phyloP scores from a whole-genome alignment of 2,888 invertebrate genomes.

The Lasioglossum calceatum region DNA sequence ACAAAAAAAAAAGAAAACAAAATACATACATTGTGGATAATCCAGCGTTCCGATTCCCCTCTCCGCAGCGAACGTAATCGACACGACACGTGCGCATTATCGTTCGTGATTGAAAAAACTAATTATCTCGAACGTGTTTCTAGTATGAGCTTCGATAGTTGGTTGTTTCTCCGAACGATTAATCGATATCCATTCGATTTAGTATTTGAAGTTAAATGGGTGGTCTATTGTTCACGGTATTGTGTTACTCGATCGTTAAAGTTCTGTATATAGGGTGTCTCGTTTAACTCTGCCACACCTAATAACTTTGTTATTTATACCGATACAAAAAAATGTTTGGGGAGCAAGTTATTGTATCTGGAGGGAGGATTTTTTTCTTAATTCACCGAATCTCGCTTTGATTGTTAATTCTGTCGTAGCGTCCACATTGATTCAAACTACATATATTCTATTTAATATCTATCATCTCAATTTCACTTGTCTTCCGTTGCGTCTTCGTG shows the following conservation, averaged over 20 bases:
- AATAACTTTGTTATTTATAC: too few relatives aligned
- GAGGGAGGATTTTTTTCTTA: too few relatives aligned
- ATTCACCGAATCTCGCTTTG: background rate
- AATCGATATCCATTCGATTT: background rate
- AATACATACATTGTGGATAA: background rate
- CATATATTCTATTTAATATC: background rate
- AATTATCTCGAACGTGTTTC: constrained; percentile 13
- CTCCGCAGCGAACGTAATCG: background rate
- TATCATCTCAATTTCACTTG: background rate
- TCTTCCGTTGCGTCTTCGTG: too few relatives aligned
- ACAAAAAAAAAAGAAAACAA: constrained; percentile 7
- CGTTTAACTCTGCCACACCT: background rate
- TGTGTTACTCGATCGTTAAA: background rate
- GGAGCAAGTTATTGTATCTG: too few relatives aligned
- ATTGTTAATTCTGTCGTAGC: background rate
- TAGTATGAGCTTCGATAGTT: background rate
- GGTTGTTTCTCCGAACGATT: background rate
- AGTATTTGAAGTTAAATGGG: background rate
- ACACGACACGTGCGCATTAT: constrained; percentile 2
- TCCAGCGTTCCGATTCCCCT: background rate
- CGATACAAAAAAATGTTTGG: too few relatives aligned
- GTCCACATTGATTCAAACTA: background rate
- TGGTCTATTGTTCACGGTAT: background rate
- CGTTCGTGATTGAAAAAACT: background rate
- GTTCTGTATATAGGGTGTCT: background rate